These are phyloP conservation scores for Peromyscus melanophrys DNA, from an alignment of 2,797 vertebrate species.

Conservation along the genomic window DNA sequence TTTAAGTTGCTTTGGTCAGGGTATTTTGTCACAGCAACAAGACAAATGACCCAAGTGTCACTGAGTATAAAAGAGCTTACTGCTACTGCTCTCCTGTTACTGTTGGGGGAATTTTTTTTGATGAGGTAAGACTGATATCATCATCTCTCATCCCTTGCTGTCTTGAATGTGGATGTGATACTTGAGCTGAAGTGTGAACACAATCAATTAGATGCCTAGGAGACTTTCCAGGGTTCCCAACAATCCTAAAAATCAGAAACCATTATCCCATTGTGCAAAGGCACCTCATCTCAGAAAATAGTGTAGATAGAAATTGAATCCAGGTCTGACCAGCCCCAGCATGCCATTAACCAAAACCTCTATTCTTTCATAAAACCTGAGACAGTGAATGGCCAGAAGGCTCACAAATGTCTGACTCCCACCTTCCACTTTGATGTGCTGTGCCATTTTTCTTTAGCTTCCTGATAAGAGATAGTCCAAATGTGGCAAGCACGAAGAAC, in stretches of 20 bases:
- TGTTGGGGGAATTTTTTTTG: neutral
- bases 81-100: neutral
- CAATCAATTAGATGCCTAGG: neutral
- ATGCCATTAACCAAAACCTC: neutral
- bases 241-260: neutral
- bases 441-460: neutral
- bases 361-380: neutral
- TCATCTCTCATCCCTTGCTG: neutral
- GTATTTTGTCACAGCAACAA: neutral
- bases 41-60: neutral
- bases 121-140: neutral
- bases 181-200: neutral
- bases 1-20: neutral
- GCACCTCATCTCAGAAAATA: neutral
- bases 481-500: neutral
- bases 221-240: neutral
- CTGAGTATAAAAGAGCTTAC: neutral
- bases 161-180: neutral
- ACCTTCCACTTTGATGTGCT: accelerated
- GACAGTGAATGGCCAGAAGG: accelerated
- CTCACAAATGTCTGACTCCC: neutral
- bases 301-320: neutral
- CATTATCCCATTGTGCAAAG: neutral
- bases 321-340: neutral
- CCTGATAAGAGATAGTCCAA: neutral